Conservation (phyloP, 2,113 vertebrate species). For the Hippocampus barbouri region DNA sequence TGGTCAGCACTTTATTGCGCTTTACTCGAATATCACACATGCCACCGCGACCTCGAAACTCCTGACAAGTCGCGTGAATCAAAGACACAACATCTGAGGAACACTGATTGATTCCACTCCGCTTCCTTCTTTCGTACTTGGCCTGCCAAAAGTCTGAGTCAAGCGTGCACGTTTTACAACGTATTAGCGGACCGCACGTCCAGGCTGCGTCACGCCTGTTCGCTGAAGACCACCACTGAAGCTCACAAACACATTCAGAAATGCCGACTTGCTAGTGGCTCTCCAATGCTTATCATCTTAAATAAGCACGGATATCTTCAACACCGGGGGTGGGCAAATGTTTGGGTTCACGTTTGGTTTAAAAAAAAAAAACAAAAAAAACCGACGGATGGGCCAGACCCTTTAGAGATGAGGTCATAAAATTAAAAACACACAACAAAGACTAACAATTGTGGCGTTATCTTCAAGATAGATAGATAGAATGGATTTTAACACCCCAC, state of each 20-base stretch:
- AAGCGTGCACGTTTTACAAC: conserved; percentile 37
- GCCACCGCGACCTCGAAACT: conserved; percentile 57
- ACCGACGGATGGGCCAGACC: too few species aligned
- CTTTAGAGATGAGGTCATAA: too few species aligned
- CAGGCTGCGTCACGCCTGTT: conserved; percentile 47
- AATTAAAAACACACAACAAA: too few species aligned
- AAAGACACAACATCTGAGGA: conserved; percentile 55
- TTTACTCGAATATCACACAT: conserved; percentile 59
- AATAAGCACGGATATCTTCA: background rate
- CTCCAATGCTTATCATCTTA: background rate
- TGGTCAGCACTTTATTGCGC: background rate
- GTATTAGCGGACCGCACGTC: conserved; percentile 36
- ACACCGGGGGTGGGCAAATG: background rate
- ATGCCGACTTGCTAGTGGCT: background rate
- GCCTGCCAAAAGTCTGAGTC: conserved; percentile 34
- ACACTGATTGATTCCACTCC: conserved; percentile 33
- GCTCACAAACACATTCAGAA: conserved; percentile 22
- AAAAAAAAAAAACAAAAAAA: too few species aligned
- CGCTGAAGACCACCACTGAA: conserved; percentile 18
- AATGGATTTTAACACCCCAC: too few species aligned
- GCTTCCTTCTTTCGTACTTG: conserved; percentile 34
- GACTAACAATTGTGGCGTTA: too few species aligned
- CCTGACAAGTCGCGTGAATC: conserved; percentile 56
- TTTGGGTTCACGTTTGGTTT: too few species aligned
- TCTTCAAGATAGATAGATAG: too few species aligned